Percentiles rank a stretch among this genome's conserved stretches.
These are phyloP conservation scores for Oligia fasciuncula DNA, from an alignment of 2,888 invertebrate genomes.

Conservation along the genomic window DNA sequence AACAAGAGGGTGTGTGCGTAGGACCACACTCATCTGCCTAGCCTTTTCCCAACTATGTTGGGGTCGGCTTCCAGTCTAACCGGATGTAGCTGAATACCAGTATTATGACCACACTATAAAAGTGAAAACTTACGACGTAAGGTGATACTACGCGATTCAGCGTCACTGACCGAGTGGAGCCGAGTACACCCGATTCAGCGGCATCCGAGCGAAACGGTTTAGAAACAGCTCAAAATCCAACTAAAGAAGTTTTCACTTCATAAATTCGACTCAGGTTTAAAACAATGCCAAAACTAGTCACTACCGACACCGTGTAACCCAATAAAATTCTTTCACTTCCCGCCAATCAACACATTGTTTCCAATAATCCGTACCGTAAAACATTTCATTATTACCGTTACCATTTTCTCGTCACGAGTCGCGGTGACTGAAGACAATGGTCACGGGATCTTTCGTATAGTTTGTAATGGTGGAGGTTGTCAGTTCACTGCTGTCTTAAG, in stretches of 20 bases:
- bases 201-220: not conserved
- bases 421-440: conserved; percentile 53
- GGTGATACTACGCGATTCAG: not conserved
- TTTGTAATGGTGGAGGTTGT: conserved; percentile 73
- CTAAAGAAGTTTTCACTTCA: not conserved
- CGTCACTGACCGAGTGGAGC: not conserved
- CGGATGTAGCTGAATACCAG: too few relatives aligned
- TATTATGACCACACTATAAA: not conserved
- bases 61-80: too few relatives aligned
- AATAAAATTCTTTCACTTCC: not conserved
- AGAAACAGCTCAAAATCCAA: not conserved
- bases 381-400: not conserved
- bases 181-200: not conserved
- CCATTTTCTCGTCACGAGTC: not conserved
- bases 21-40: not conserved
- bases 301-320: not conserved
- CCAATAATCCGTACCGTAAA: not conserved
- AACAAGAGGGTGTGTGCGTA: not conserved
- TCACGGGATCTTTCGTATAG: conserved; percentile 61
- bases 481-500: conserved; percentile 75
- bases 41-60: too few relatives aligned
- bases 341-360: not conserved
- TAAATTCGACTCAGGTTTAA: not conserved
- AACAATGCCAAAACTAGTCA: not conserved
- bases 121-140: not conserved